Evolutionary conservation across 2,797 vertebrate genomes (phyloP).

Genomic region (Sebastes itinus): DNA sequence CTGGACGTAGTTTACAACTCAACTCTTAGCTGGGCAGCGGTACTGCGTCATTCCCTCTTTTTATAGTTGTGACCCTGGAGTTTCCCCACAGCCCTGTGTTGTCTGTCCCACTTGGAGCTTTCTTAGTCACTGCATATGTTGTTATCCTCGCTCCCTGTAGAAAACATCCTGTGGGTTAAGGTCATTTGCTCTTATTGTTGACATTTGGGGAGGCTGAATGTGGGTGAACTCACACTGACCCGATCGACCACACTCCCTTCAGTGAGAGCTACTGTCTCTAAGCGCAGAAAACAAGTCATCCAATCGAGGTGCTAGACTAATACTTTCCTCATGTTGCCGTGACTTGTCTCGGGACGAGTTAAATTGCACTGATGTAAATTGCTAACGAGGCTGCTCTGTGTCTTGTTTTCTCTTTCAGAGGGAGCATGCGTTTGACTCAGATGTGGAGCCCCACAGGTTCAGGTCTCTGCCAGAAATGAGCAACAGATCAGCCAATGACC

Average conservation of each 20-base stretch:
- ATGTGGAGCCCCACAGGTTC: slow-evolving; percentile 84
- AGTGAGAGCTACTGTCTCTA: slow-evolving; percentile 70
- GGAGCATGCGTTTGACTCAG: slow-evolving; percentile 80
- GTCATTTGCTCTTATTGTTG: slow-evolving; percentile 83
- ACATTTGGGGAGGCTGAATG: slow-evolving; percentile 80
- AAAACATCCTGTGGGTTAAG: slow-evolving; percentile 89
- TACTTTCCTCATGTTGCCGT: slow-evolving; percentile 72
- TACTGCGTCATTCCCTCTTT: slow-evolving; percentile 82
- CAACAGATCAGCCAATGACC: slow-evolving; percentile 83
- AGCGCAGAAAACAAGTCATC: slow-evolving; percentile 56
- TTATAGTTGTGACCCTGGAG: slow-evolving; percentile 86
- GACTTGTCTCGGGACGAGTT: slow-evolving; percentile 69
- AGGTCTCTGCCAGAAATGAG: slow-evolving; percentile 85
- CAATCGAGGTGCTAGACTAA: slow-evolving; percentile 60
- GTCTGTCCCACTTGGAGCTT: slow-evolving; percentile 79
- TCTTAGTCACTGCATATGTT: slow-evolving; percentile 85
- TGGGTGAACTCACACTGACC: slow-evolving; percentile 81
- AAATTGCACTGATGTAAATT: slow-evolving; percentile 60
- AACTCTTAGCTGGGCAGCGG: slow-evolving; percentile 60
- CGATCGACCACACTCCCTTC: slow-evolving; percentile 57
- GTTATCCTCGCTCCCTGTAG: slow-evolving; percentile 81
- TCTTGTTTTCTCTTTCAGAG: slow-evolving; percentile 80
- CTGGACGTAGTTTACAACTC: slow-evolving; percentile 56
- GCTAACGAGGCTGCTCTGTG: slow-evolving; percentile 57
- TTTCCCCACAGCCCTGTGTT: slow-evolving; percentile 85